Conservation (phyloP, 2,888 invertebrate species). For the Meiosimyza platycephala region DNA sequence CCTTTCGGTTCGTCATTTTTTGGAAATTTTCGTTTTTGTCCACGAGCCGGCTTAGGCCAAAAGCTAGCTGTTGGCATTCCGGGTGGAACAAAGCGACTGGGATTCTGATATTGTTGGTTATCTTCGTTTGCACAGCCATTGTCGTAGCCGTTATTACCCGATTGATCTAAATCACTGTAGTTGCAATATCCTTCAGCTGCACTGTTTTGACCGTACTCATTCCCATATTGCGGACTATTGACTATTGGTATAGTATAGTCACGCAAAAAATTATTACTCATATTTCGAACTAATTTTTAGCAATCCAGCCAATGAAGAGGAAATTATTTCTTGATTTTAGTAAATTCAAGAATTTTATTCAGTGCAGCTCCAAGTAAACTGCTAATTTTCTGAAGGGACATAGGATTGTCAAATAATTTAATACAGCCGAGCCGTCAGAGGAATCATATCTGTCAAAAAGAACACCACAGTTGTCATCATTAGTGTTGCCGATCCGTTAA, state of each 20-base stretch:
- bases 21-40: constrained; percentile 41
- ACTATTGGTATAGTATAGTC: constrained; percentile 42
- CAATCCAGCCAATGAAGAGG: no score
- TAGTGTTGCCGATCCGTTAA: no score
- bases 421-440: no score
- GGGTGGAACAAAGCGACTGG: constrained; percentile 42
- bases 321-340: no score
- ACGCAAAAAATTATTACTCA: constrained; percentile 45
- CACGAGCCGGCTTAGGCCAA: constrained; percentile 8
- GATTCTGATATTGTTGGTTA: constrained; percentile 30
- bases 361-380: no score
- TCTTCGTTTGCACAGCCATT: background rate
- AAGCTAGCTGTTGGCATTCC: constrained; percentile 34
- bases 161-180: background rate
- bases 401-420: no score
- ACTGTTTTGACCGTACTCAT: background rate
- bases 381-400: no score
- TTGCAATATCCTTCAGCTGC: background rate
- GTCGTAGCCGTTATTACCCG: background rate
- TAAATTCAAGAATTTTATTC: no score
- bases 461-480: no score
- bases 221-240: background rate
- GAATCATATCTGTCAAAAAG: no score
- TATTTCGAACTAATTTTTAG: constrained; percentile 9
- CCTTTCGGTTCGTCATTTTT: background rate